Base-by-base conservation (phyloP, 2,113 vertebrate genomes). In the Grallaria varia region DNA sequence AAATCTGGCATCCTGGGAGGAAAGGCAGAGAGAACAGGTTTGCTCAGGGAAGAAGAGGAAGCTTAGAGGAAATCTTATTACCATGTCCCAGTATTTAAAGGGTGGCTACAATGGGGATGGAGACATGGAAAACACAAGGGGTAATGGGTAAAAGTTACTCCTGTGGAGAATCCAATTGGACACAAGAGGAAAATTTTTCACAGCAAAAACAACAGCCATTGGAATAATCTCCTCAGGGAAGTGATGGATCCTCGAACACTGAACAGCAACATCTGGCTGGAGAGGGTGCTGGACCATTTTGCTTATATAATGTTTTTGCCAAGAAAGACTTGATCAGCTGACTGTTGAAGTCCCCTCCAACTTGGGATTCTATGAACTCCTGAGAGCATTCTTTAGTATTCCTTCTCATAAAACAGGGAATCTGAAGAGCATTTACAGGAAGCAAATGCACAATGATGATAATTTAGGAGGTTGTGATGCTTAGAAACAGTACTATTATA, bases 101-200 rank as follows among this genome's bases (percentile, higher is more conserved):
- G 21, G 9, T 8, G 15, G 13, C 52, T 47, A 42, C 20, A 50
- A 9, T 28, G 15, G 20, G 52, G 28, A n/a, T 14, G 12, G 21
- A 72, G 39, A 59, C 16, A 9, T 1, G 8, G 55, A 33, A 69
- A 85, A 90, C 15, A 42, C 0, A 3, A 20, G 28, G 19, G 30
- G 12, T 17, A 31, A 27, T 15, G 49, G 35, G n/a, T 20, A 58
- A 31, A 49, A 83, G 44, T 24, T n/a, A 84, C 14, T 55, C 31
- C 19, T n/a, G 20, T 7, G 19, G 20, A 27, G 4, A 79, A n/a
- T 66, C 28, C 5, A 2, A 0, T 0, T n/a, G 33, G 17, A 63
- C 22, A 59, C 8, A 31, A 40, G 25, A 53, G 12, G 25, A 28
- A 28, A 81, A 66, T 12, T 4, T 33, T 33, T 24, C 37, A 66